Evolutionary conservation across 2,113 vertebrate genomes (phyloP), one percentile per base, ranked within the genome.

Genomic region (Gasterosteus aculeatus): DNA sequence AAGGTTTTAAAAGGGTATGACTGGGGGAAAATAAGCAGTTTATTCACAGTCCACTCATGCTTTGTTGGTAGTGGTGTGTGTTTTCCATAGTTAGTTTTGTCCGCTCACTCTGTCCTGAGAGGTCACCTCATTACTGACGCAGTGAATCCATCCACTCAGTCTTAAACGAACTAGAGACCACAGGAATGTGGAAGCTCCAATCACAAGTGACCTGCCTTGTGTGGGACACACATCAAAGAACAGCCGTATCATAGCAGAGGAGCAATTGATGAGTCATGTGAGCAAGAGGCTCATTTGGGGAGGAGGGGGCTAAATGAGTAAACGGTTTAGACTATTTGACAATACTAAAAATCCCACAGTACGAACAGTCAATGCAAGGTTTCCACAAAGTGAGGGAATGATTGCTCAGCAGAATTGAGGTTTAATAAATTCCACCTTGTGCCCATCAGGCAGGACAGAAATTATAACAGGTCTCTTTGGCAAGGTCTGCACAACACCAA

Each of bases 71-170:
- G 56, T 53, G 3, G 8, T 10, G 19, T 16, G 33, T 5, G 1
- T 26, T 26, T 26, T 1, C 4, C 10, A 10, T 33, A 38, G 33
- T 38, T 42, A 14, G 47, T 79, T 69, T 70, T 41, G 63, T 51
- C 57, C 33, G 65, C 38, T 62, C 41, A 61, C 33, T 46, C 54
- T 49, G 64, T 81, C 82, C 72, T 84, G 78, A 87, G 89, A 92
- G 89, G 81, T 85, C 85, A 76, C 67, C 85, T 86, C 91, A 89
- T 90, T 91, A 92, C 83, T 78, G 85, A 88, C 29, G 74, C 75
- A 70, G 73, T 42, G 77, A 85, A 73, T 74, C 71, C 76, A 65
- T 66, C 57, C 65, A 35, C 51, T 61, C 44, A 0, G 71, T 77
- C 69, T 61, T 76, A 64, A 72, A 85, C 18, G 31, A 80, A 77